Percentiles rank a stretch among this genome's conserved stretches.
These are phyloP conservation scores for Leptogaster cylindrica DNA, from an alignment of 2,888 invertebrate genomes.

Conservation along the genomic window DNA sequence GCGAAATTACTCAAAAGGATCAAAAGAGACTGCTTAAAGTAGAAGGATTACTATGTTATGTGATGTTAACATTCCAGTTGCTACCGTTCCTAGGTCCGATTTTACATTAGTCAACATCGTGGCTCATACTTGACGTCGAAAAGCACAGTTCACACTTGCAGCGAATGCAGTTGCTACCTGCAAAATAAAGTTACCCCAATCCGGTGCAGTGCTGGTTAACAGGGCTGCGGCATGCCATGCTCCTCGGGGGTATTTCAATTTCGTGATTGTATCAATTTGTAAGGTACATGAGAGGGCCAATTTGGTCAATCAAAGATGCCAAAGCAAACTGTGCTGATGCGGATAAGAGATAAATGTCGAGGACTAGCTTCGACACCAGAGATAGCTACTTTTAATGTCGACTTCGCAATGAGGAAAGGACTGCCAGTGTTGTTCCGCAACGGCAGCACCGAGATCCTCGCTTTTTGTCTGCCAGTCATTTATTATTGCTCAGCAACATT, in stretches of 20 bases:
- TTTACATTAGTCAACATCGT: too few relatives aligned
- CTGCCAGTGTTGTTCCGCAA: neutral
- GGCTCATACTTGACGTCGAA: neutral
- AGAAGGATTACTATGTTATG: too few relatives aligned
- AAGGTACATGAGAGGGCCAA: constrained; percentile 29
- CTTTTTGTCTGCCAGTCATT: constrained; percentile 34
- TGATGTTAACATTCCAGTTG: too few relatives aligned
- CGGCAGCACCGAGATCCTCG: constrained; percentile 26
- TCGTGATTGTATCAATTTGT: constrained; percentile 32
- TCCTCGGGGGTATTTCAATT: constrained; percentile 13
- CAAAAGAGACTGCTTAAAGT: too few relatives aligned
- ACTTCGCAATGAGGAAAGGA: constrained; percentile 1
- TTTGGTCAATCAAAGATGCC: constrained; percentile 41
- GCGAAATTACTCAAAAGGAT: too few relatives aligned
- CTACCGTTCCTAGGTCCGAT: too few relatives aligned
- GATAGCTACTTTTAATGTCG: constrained; percentile 26
- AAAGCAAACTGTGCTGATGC: constrained; percentile 35
- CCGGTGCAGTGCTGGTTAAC: constrained; percentile 23
- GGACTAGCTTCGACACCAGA: constrained; percentile 28
- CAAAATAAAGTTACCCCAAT: constrained; percentile 12
- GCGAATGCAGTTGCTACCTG: constrained; percentile 10
- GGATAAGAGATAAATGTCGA: constrained; percentile 35
- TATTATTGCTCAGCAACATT: constrained; percentile 20
- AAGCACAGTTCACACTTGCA: neutral
- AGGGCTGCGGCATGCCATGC: neutral